phyloP scores from a whole-genome alignment of 2,888 invertebrate genomes.

The Ophion ellenae region DNA sequence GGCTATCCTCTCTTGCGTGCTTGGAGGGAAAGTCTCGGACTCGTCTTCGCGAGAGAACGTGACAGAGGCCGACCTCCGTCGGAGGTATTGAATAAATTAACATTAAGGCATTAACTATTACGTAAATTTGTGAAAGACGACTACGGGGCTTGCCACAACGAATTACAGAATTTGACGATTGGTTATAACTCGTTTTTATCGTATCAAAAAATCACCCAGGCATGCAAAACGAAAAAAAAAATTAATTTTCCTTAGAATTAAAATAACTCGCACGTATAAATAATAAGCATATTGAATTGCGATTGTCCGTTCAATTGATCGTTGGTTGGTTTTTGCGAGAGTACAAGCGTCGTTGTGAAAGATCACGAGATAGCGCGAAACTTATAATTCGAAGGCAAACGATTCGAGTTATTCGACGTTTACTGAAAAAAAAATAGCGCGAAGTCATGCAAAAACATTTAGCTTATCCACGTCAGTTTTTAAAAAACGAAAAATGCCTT shows the following conservation, averaged over 20 bases:
- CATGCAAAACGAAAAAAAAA: background rate
- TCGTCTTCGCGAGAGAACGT: constrained; percentile 62
- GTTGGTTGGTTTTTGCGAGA: background rate
- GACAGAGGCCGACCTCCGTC: constrained; percentile 63
- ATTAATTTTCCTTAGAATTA: background rate
- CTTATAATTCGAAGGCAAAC: constrained; percentile 28
- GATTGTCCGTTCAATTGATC: constrained; percentile 4
- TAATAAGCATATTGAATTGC: background rate
- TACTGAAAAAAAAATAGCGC: constrained; percentile 12
- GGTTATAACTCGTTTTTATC: background rate
- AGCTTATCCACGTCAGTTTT: background rate
- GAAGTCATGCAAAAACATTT: background rate
- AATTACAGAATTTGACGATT: background rate
- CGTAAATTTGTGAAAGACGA: constrained; percentile 50
- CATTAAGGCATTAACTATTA: constrained; percentile 56
- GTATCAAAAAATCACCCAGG: background rate
- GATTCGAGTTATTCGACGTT: constrained; percentile 23
- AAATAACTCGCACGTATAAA: background rate
- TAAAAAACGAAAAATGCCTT: background rate
- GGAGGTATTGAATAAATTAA: constrained; percentile 65
- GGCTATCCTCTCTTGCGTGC: constrained; percentile 30
- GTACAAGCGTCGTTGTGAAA: constrained; percentile 42
- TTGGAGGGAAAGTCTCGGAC: constrained; percentile 63
- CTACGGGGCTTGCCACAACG: background rate
- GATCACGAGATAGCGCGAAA: constrained; percentile 43